Percentiles rank a stretch among this genome's conserved stretches.
These are phyloP conservation scores for Pachycephus smyrnensis DNA, from an alignment of 2,888 invertebrate species.

Conservation along the genomic window DNA sequence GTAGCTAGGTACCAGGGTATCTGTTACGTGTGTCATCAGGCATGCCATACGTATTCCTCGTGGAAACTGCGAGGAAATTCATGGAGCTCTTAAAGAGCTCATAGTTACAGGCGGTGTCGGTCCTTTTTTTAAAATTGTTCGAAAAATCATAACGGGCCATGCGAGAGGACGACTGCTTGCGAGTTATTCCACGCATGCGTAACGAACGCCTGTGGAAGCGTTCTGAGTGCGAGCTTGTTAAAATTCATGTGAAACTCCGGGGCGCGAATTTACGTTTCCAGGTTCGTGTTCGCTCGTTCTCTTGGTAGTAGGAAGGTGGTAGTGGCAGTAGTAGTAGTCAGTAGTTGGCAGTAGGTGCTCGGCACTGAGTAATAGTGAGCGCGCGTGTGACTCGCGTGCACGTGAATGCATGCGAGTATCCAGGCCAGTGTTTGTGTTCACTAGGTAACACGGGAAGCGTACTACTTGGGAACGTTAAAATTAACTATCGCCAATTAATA, in stretches of 20 bases:
- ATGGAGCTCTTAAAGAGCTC: background rate
- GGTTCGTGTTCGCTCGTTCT: constrained; percentile 9
- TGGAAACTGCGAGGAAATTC: background rate
- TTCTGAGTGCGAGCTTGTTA: background rate
- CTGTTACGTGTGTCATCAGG: background rate
- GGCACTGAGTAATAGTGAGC: background rate
- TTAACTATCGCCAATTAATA: constrained; percentile 8
- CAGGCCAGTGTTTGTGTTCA: background rate
- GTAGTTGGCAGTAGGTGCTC: background rate
- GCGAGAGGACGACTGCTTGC: background rate
- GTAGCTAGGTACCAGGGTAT: background rate
- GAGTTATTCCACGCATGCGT: background rate
- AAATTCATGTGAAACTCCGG: background rate
- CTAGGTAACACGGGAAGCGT: background rate
- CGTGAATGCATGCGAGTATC: background rate
- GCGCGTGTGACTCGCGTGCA: background rate
- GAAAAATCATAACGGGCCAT: background rate
- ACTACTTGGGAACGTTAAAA: background rate
- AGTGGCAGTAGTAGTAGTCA: background rate
- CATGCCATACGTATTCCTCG: background rate
- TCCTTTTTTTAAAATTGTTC: background rate
- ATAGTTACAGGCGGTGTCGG: background rate
- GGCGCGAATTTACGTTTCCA: background rate
- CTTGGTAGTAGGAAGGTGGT: background rate
- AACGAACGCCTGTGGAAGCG: background rate